Percentiles rank a stretch among this genome's conserved stretches.
Conservation (phyloP, 2,888 invertebrate genomes). For the Anorthoa munda region DNA sequence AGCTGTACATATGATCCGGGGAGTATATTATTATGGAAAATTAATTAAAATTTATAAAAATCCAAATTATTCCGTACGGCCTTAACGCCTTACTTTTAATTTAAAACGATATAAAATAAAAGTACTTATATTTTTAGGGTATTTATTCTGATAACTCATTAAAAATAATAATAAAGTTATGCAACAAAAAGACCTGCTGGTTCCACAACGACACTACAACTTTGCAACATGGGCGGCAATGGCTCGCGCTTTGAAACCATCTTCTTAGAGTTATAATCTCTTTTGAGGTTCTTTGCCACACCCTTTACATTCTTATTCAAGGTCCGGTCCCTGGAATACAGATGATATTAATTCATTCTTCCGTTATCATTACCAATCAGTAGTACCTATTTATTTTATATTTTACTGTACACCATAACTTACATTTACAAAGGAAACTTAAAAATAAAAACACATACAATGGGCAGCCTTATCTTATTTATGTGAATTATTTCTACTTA, state of each 20-base stretch:
- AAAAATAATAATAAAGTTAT: constrained; percentile 45
- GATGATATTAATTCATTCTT: background rate
- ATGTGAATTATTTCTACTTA: too few relatives aligned
- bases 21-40: background rate
- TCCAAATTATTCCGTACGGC: background rate
- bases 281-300: constrained; percentile 77
- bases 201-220: constrained; percentile 80
- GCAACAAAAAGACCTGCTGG: constrained; percentile 81
- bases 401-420: too few relatives aligned
- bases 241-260: constrained; percentile 52
- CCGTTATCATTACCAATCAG: background rate
- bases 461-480: too few relatives aligned
- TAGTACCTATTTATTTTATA: background rate
- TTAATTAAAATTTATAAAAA: too few relatives aligned
- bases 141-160: constrained; percentile 8
- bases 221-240: constrained; percentile 71
- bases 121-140: background rate
- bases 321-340: constrained; percentile 77
- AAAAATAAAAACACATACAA: too few relatives aligned
- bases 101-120: constrained; percentile 13
- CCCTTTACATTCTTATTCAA: constrained; percentile 77
- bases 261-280: constrained; percentile 71
- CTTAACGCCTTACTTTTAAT: too few relatives aligned
- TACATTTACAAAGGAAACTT: too few relatives aligned
- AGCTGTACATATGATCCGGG: background rate